Evolutionary conservation across 1,140 invertebrate species (phyloP), one percentile per base, ranked within the genome.

Genomic region (Lepidurus apus): DNA sequence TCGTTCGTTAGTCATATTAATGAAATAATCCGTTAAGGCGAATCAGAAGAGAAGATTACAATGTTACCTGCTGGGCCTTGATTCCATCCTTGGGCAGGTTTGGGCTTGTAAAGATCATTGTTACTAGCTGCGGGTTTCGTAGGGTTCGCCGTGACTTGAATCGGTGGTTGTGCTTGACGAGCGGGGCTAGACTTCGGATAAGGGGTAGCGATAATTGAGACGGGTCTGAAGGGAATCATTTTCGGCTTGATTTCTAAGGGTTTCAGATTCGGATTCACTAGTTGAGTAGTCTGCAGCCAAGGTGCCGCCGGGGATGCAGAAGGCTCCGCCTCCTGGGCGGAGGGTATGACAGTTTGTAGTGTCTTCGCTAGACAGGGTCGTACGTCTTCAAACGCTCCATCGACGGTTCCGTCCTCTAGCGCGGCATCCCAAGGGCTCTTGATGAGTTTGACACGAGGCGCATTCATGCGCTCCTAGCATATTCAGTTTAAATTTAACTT

Each of bases 381-480:
- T 10, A 80, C 73, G n/a, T 89, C 87, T 79, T 89, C 84, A 84
- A 93, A 92, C 53, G 91, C 91, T 1, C 87, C 84, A 45, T 91
- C 91, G 1, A 91, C 90, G 10, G 88, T 89, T 13, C 91, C 91
- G 24, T 90, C 90, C 83, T 91, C 88, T 43, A 92, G 83, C 8
- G 91, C 91, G 3, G 91, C 91, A 81, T 92, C 90, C 91, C 91
- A 93, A 0, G 91, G 91, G 0, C 90, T 90, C 84, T 91, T 89
- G 0, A 91, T 83, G 17, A 91, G 82, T 80, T 90, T 89, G 5
- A 91, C 79, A 73, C 88, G 86, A 2, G 89, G 87, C 76, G 89
- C 87, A 47, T 84, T 85, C 81, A 90, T 90, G 80, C 88, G 85
- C 81, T 91, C 89, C 86, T 90, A 82, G 10, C 82, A 80, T 26